Conservation (phyloP, 37 sponge, comb jelly and placozoan genomes). For the Aplysina aerophoba region DNA sequence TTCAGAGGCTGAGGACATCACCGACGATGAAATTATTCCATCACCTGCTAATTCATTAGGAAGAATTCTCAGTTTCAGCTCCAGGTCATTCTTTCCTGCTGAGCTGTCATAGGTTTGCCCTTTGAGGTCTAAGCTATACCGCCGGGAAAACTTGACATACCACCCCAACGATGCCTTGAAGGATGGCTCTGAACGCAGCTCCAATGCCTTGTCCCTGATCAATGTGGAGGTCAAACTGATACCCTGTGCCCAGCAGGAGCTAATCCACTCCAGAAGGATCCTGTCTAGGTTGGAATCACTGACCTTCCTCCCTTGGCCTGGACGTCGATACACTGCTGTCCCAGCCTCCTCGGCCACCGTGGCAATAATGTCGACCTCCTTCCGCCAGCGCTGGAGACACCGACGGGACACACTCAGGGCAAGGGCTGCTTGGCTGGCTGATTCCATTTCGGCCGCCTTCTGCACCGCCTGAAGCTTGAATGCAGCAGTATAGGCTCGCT, state of each 20-base stretch:
- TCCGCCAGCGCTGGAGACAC: conserved; percentile 79
- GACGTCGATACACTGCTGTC: conserved; percentile 73
- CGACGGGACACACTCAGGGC: conserved; percentile 78
- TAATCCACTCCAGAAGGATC: conserved; percentile 67
- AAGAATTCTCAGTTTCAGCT: conserved; percentile 69
- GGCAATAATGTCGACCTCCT: conserved; percentile 75
- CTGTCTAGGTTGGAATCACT: conserved; percentile 56
- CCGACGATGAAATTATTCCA: background rate
- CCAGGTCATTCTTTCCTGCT: conserved; percentile 19
- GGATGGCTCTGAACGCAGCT: conserved; percentile 44
- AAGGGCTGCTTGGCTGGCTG: conserved; percentile 79
- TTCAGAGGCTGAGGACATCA: background rate
- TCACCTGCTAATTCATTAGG: conserved; percentile 40
- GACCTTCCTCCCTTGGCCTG: conserved; percentile 83
- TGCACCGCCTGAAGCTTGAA: conserved; percentile 84
- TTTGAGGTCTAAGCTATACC: conserved; percentile 68
- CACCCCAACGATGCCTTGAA: conserved; percentile 85
- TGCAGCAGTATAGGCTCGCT: conserved; percentile 79
- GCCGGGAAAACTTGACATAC: conserved; percentile 80
- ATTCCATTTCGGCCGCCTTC: conserved; percentile 64
- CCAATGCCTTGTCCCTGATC: conserved; percentile 71
- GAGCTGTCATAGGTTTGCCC: conserved; percentile 60
- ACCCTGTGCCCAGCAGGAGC: conserved; percentile 68
- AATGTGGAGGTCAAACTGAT: conserved; percentile 43
- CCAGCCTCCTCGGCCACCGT: conserved; percentile 79